Conservation (phyloP, 1,140 invertebrate genomes). For the Calycopis cecrops region DNA sequence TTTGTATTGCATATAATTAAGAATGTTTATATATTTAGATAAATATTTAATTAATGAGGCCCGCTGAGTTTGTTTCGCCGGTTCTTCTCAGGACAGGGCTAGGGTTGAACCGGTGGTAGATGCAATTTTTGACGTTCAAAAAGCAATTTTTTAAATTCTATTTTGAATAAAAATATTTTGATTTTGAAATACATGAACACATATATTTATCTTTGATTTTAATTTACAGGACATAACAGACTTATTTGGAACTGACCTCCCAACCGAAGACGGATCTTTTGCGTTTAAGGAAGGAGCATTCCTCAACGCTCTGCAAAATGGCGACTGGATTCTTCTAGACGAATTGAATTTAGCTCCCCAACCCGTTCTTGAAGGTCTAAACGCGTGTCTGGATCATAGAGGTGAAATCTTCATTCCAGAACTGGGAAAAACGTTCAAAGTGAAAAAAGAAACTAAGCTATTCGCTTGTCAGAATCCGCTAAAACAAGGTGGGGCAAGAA, state of each 20-base stretch:
- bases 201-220: no score
- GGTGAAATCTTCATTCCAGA: constrained; percentile 98
- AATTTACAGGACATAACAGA: constrained; percentile 91
- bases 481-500: constrained; percentile 95
- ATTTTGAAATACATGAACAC: not conserved
- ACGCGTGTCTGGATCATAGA: constrained; percentile 98
- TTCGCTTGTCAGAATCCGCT: constrained; percentile 99
- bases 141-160: no score
- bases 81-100: no score
- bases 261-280: constrained; percentile 96
- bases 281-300: constrained; percentile 97
- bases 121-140: no score
- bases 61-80: no score
- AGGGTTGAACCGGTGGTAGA: no score
- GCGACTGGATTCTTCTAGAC: constrained; percentile 98
- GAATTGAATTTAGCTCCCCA: constrained; percentile 99
- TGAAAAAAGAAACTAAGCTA: constrained; percentile 87
- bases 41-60: no score
- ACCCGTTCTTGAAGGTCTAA: constrained; percentile 97
- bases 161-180: not conserved
- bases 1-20: no score
- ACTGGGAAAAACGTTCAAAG: constrained; percentile 89
- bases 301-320: constrained; percentile 91
- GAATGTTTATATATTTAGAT: no score
- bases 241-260: constrained; percentile 98